A percentile compares a stretch with the other conserved stretches of the same genome.
Conservation (phyloP, 2,113 vertebrate genomes). For the Ahaetulla prasina region DNA sequence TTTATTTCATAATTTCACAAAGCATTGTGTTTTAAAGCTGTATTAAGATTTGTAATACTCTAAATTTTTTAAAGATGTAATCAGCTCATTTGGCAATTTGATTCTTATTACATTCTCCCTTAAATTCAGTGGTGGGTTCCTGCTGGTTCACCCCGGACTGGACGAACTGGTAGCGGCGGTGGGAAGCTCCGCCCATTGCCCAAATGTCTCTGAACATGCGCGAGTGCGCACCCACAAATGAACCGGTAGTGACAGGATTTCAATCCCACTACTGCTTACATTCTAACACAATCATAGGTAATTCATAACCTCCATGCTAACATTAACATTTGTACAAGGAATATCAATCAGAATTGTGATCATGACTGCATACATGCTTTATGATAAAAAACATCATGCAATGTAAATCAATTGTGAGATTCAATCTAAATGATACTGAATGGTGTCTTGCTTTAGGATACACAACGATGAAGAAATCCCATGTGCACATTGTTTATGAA, state of each 20-base stretch:
- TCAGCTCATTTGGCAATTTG: neutral
- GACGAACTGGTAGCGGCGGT: too few species aligned
- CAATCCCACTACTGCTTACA: too few species aligned
- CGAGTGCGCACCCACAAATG: too few species aligned
- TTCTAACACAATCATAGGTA: neutral
- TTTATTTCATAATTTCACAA: neutral
- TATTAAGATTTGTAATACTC: neutral
- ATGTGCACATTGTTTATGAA: neutral
- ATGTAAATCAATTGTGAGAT: neutral
- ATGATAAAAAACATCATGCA: neutral
- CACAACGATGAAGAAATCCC: neutral
- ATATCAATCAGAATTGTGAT: neutral
- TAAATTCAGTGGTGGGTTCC: too few species aligned
- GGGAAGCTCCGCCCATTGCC: too few species aligned
- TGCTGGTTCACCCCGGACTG: too few species aligned
- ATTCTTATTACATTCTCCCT: neutral
- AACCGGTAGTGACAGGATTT: too few species aligned
- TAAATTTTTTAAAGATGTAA: neutral
- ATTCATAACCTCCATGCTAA: neutral
- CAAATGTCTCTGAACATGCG: too few species aligned
- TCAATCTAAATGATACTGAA: neutral
- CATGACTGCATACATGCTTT: neutral
- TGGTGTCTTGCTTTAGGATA: neutral
- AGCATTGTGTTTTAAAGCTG: constrained; percentile 7
- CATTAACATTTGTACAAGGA: neutral